Conservation (phyloP, 1,140 invertebrate species). For the Hydropsyche tenuis region DNA sequence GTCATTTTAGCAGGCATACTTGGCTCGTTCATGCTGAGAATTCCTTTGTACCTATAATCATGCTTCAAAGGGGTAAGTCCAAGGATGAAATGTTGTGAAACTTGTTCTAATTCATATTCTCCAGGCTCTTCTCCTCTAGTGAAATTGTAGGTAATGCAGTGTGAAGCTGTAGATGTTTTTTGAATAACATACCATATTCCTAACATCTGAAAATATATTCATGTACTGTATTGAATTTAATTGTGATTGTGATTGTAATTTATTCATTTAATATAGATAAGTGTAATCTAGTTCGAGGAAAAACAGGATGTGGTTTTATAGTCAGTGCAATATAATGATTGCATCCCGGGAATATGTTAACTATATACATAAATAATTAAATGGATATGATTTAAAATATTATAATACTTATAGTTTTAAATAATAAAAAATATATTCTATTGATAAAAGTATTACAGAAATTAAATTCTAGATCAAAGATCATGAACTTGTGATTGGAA, state of each 20-base stretch:
- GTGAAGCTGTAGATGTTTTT: constrained; percentile 81
- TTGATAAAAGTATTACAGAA: no score
- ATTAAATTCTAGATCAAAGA: no score
- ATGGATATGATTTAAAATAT: no score
- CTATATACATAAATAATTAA: no score
- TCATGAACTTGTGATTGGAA: no score
- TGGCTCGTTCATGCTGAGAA: constrained; percentile 69
- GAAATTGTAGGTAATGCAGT: constrained; percentile 82
- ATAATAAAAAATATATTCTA: no score
- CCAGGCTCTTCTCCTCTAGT: constrained; percentile 71
- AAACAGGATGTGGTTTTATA: neutral
- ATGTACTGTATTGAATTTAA: neutral
- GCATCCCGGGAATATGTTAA: no score
- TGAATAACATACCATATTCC: constrained; percentile 84
- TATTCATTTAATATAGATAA: neutral
- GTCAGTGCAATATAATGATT: neutral
- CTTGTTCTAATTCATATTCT: constrained; percentile 73
- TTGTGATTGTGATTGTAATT: neutral
- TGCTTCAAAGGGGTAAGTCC: constrained; percentile 74
- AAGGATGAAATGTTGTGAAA: constrained; percentile 74
- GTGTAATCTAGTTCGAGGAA: neutral
- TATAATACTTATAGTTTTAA: no score
- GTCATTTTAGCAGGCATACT: constrained; percentile 74
- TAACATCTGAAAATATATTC: constrained; percentile 66
- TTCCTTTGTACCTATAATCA: constrained; percentile 76